Evolutionary conservation across 2,888 invertebrate genomes (phyloP).

Genomic region (Latheticus oryzae): DNA sequence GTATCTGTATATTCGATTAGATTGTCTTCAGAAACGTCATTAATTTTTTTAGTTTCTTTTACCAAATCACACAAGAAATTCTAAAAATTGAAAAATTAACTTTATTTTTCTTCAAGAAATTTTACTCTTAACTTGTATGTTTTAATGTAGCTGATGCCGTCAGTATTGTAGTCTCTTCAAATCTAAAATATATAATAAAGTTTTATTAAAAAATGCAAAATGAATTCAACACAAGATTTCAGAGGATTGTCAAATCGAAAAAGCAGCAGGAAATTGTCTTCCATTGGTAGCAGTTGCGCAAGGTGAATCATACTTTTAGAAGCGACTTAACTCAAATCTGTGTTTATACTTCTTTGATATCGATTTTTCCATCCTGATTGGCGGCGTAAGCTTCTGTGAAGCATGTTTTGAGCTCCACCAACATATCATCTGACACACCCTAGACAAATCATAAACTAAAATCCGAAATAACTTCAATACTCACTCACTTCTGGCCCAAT

Average conservation of each 20-base stretch:
- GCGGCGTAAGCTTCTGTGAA: slow-evolving; percentile 97
- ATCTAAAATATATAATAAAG: slow-evolving; percentile 70
- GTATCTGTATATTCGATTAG: slow-evolving; percentile 95
- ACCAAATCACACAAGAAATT: slow-evolving; percentile 89
- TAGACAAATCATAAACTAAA: slow-evolving; percentile 60
- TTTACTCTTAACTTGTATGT: slow-evolving; percentile 91
- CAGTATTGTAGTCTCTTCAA: slow-evolving; percentile 94
- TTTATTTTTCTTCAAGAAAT: neutral
- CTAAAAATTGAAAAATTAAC: slow-evolving; percentile 67
- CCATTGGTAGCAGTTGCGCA: slow-evolving; percentile 93
- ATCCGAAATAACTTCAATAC: slow-evolving; percentile 54
- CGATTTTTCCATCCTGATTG: slow-evolving; percentile 95
- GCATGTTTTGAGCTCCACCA: slow-evolving; percentile 89
- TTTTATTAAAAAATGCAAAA: slow-evolving; percentile 59
- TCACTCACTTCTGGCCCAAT: slow-evolving; percentile 89
- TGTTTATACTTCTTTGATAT: slow-evolving; percentile 91
- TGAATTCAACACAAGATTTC: slow-evolving; percentile 95
- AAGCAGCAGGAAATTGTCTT: slow-evolving; percentile 91
- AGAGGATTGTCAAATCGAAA: slow-evolving; percentile 94
- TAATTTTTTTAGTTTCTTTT: slow-evolving; percentile 89
- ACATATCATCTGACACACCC: slow-evolving; percentile 91
- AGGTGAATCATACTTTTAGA: slow-evolving; percentile 77
- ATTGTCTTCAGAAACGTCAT: slow-evolving; percentile 92
- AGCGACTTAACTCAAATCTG: too few species aligned
- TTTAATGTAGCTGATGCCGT: slow-evolving; percentile 94